Evolutionary conservation across 2,888 invertebrate species (phyloP), one percentile per base, ranked within the genome.

Genomic region (Andrena flavipes): DNA sequence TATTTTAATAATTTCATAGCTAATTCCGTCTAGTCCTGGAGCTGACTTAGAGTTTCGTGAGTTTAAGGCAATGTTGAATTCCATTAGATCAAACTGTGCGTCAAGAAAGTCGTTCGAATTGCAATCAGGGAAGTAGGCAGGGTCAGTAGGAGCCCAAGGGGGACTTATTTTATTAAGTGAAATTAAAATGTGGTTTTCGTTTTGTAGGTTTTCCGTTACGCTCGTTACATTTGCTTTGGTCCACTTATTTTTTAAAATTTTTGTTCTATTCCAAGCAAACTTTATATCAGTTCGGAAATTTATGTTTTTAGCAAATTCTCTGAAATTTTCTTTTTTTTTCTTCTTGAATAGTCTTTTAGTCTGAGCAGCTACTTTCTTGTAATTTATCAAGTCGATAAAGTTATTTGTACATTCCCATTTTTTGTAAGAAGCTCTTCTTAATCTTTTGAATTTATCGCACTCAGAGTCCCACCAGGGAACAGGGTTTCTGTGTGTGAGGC

Each of bases 241-340:
- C 60, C 60, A 60, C n/a, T 60, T 70, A 48, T 70, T 60, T 42
- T 70, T 70, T 48, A 20, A 8, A n/a, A 70, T 48, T 70, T 29
- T 70, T 60, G 2, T 20, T 70, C 23, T 70, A 0, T 49, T 48
- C 60, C 49, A 70, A 6, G 20, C 1, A 48, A 23, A 60, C 13
- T 70, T 70, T 10, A 30, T 49, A 29, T 67, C 20, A 8, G 67
- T 67, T 10, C 13, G 29, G n/a, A 30, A 30, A 4, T 67, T 67
- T 0, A 67, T 67, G 3, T 1, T 30, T 30, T 26, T 30, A 4
- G 6, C 49, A 23, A 67, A 65, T 13, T 26, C 3, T 51, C 49
- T 51, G 16, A 67, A 67, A n/a, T 13, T 30, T 23, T 67, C 30
- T 30, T 20, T 49, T 51, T 64, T 67, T 67, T 65, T 65, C 48